These are phyloP conservation scores for Achatina immaculata DNA, from an alignment of 1,140 invertebrate genomes.

Conservation along the genomic window DNA sequence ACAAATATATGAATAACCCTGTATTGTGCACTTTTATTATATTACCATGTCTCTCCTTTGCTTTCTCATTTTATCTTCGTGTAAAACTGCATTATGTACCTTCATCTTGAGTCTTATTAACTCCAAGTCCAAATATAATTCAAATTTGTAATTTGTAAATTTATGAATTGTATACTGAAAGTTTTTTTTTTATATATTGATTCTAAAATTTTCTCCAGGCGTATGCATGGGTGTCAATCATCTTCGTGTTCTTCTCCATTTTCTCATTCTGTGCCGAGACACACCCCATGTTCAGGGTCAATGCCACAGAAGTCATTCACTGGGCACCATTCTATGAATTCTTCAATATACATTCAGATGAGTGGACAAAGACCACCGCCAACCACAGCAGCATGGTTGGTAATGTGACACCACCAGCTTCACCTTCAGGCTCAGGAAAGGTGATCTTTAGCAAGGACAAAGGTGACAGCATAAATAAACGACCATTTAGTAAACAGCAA, in stretches of 20 bases:
- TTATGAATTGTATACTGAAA: no score
- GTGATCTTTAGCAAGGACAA: neutral
- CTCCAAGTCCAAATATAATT: no score
- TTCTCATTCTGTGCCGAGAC: constrained; percentile 67
- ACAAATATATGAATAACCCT: no score
- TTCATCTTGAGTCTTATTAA: no score
- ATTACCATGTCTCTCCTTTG: no score
- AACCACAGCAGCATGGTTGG: neutral
- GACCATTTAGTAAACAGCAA: neutral
- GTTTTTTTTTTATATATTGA: no score
- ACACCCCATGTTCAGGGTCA: constrained; percentile 59
- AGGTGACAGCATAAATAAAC: no score
- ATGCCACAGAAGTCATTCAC: constrained; percentile 42
- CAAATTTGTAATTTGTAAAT: no score
- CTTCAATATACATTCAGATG: constrained; percentile 48
- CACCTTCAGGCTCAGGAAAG: neutral
- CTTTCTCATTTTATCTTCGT: no score
- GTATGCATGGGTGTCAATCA: constrained; percentile 66
- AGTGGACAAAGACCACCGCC: neutral
- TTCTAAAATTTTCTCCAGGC: constrained; percentile 47
- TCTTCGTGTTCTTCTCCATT: constrained; percentile 67
- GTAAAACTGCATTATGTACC: no score
- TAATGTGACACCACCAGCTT: neutral
- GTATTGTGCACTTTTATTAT: no score
- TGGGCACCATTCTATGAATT: constrained; percentile 56